Evolutionary conservation across 1,140 invertebrate species (phyloP).

Genomic region (Charaxes varanes): DNA sequence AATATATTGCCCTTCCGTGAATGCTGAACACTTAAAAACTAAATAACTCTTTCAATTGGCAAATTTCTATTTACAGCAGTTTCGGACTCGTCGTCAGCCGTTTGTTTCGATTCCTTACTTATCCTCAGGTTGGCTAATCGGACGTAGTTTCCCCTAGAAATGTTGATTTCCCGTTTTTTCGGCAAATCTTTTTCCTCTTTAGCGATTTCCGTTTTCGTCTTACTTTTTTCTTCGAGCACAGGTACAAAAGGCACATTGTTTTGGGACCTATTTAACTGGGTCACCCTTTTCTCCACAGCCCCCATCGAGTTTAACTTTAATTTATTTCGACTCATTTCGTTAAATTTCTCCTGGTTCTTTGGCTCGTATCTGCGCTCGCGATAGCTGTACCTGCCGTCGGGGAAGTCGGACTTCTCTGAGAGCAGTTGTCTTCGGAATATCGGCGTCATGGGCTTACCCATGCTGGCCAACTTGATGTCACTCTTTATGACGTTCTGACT

Average conservation of each 20-base stretch:
- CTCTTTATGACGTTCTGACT: conserved; percentile 40
- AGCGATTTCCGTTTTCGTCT: conserved; percentile 13
- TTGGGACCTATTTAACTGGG: conserved; percentile 22
- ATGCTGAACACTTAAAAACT: too few relatives aligned
- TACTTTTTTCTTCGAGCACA: conserved; percentile 26
- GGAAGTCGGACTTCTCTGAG: conserved; percentile 40
- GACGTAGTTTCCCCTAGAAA: conserved; percentile 65
- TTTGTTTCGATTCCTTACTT: conserved; percentile 28
- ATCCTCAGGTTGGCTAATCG: conserved; percentile 67
- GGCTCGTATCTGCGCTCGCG: conserved; percentile 39
- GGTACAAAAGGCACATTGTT: conserved; percentile 21
- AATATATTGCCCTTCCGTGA: too few relatives aligned
- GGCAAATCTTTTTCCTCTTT: conserved; percentile 18
- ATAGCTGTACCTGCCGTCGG: conserved; percentile 59
- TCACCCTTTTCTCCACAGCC: conserved; percentile 29
- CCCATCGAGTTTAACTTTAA: conserved; percentile 29
- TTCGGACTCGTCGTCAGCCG: conserved; percentile 14
- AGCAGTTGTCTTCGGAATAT: conserved; percentile 51
- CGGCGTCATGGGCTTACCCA: conserved; percentile 67
- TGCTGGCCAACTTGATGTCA: conserved; percentile 51
- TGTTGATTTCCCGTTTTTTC: conserved; percentile 40
- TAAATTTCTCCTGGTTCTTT: conserved; percentile 36
- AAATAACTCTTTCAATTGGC: conserved; percentile 37
- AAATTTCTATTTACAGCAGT: conserved; percentile 21
- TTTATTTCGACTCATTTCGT: conserved; percentile 32